These are phyloP conservation scores for Bombus superbus DNA, from an alignment of 1,140 invertebrate genomes.

Conservation along the genomic window DNA sequence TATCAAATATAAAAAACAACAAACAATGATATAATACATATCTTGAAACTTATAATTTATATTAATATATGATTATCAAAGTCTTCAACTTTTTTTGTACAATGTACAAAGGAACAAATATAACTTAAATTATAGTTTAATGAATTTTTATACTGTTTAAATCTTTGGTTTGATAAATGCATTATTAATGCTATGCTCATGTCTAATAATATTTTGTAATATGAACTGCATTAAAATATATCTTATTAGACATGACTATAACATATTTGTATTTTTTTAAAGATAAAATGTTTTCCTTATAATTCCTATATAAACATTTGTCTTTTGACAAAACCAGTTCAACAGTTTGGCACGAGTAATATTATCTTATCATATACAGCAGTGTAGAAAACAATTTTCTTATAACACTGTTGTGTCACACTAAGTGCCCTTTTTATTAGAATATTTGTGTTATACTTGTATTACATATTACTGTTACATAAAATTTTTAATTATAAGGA, in stretches of 20 bases:
- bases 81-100: slow-evolving; percentile 40
- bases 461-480: background rate
- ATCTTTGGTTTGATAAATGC: slow-evolving; percentile 26
- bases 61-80: background rate
- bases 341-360: slow-evolving; percentile 51
- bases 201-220: slow-evolving; percentile 5
- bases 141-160: background rate
- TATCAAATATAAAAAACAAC: slow-evolving; percentile 23
- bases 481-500: slow-evolving; percentile 2
- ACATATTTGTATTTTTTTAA: slow-evolving; percentile 8
- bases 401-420: slow-evolving; percentile 10
- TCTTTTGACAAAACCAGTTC: slow-evolving; percentile 17
- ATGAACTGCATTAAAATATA: slow-evolving; percentile 3
- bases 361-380: slow-evolving; percentile 13
- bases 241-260: slow-evolving; percentile 11
- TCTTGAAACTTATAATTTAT: slow-evolving; percentile 29
- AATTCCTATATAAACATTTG: background rate
- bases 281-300: slow-evolving; percentile 21
- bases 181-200: background rate
- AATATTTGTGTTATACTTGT: background rate
- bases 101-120: slow-evolving; percentile 11
- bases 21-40: background rate
- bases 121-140: slow-evolving; percentile 26
- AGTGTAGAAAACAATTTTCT: slow-evolving; percentile 23
- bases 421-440: slow-evolving; percentile 13